Evolutionary conservation across 2,797 vertebrate genomes (phyloP).

Genomic region (Gallinago nigripennis): DNA sequence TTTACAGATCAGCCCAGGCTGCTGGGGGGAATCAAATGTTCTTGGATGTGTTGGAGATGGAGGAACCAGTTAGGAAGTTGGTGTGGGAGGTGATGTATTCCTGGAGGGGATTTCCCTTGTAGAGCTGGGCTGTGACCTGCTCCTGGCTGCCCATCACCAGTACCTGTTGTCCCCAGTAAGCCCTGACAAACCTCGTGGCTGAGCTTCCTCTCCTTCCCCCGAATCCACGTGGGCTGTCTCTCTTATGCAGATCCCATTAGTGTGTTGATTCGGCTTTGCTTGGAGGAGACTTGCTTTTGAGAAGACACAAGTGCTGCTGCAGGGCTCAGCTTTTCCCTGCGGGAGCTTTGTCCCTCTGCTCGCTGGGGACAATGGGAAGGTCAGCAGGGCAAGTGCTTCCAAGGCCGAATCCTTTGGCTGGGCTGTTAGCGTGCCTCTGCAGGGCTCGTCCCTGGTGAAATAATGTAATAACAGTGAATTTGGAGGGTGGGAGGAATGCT

Average conservation of each 20-base stretch:
- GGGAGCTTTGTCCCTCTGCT: background rate
- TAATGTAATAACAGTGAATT: background rate
- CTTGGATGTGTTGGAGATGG: background rate
- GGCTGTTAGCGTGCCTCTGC: background rate
- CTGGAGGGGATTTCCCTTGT: background rate
- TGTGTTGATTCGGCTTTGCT: background rate
- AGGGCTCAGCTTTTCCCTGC: background rate
- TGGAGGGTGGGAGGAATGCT: background rate
- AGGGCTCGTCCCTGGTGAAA: background rate
- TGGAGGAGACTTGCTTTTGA: background rate
- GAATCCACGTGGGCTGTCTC: background rate
- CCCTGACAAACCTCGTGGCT: background rate
- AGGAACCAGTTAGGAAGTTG: background rate
- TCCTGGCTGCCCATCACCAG: background rate
- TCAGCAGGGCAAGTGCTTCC: background rate
- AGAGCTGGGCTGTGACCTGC: background rate
- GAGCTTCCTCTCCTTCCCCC: background rate
- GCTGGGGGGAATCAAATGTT: background rate
- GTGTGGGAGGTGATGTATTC: background rate
- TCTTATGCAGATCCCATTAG: fast-evolving
- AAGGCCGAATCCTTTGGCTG: background rate
- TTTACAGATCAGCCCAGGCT: background rate
- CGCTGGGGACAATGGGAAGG: background rate
- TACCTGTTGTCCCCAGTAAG: fast-evolving
- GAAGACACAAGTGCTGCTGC: background rate